Evolutionary conservation across 2,888 invertebrate genomes (phyloP), one percentile per base, ranked within the genome.

Genomic region (Ormyrus labotus): DNA sequence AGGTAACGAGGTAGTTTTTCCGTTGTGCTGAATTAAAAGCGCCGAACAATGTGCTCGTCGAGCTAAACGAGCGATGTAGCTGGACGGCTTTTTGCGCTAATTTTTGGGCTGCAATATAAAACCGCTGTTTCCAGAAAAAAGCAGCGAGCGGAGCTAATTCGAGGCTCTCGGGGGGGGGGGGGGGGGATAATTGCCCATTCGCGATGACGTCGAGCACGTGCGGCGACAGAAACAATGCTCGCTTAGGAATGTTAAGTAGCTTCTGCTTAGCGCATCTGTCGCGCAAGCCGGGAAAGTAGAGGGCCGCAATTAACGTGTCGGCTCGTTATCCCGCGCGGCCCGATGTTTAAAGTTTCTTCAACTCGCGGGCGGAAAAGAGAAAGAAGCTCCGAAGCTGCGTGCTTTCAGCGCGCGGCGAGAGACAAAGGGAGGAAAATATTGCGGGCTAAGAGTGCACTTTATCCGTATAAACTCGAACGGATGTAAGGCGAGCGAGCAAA

Each of bases 261-360:
- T 72, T 76, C 67, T 68, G 50, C 63, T 57, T 65, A 75, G 55
- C 13, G 51, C 75, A 70, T 57, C 67, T 61, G 67, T 72, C 60
- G 61, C 50, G 67, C 48, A 47, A 53, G 67, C 19, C 19, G 19
- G 19, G 19, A 69, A 69, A 61, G 11, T 55, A 34, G n/a, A 2
- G 8, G n/a, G 5, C 50, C 9, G 50, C 67, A 68, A 72, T 78
- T 78, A 78, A 78, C 34, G 19, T 19, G 48, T 8, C 55, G n/a
- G 47, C 55, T 57, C 68, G 55, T 64, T 65, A 71, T 11, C 50
- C 19, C 53, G 2, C 53, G 2, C 19, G 19, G 19, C 19, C 53
- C 78, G 53, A 68, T 70, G 70, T 70, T 65, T 55, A 47, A 61
- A 75, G 75, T 71, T 71, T 45, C 67, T 75, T 80, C 74, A 64